Conservation (phyloP, 2,888 invertebrate genomes). For the Eulithis prunata region DNA sequence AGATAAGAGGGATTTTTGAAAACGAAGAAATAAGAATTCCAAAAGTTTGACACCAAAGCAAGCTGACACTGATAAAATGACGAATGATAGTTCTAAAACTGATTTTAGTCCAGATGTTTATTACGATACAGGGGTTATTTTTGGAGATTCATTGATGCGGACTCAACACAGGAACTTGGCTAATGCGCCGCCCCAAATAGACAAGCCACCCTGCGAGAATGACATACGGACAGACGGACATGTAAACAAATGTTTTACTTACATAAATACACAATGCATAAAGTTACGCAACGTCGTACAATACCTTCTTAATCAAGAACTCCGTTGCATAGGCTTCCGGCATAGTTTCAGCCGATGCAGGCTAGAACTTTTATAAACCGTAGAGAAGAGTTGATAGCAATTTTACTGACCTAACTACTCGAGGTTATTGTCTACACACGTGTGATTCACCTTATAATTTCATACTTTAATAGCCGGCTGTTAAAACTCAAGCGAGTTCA, state of each 20-base stretch:
- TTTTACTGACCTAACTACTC: no score
- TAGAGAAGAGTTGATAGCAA: no score
- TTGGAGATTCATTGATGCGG: slow-evolving; percentile 39
- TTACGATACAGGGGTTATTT: slow-evolving; percentile 25
- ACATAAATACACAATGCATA: slow-evolving; percentile 9
- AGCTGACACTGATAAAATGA: slow-evolving; percentile 8
- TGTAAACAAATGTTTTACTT: slow-evolving; percentile 45
- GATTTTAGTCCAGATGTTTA: slow-evolving; percentile 26
- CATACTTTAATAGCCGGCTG: slow-evolving; percentile 1
- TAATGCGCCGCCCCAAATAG: slow-evolving; percentile 58
- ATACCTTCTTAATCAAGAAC: not conserved
- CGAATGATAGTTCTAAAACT: slow-evolving; percentile 14
- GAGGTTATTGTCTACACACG: not conserved
- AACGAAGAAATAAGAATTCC: not conserved
- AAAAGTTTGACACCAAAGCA: no score
- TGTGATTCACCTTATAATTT: slow-evolving; percentile 2
- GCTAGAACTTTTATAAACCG: no score
- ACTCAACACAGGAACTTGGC: slow-evolving; percentile 53
- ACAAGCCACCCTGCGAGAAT: slow-evolving; percentile 55
- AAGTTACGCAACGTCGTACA: not conserved
- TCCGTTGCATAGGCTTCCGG: not conserved
- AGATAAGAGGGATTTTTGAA: not conserved
- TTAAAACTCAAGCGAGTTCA: slow-evolving; percentile 4
- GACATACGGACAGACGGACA: slow-evolving; percentile 49
- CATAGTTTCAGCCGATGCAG: no score